phyloP scores from a whole-genome alignment of 2,113 vertebrate species.

The Leucopsar rothschildi region DNA sequence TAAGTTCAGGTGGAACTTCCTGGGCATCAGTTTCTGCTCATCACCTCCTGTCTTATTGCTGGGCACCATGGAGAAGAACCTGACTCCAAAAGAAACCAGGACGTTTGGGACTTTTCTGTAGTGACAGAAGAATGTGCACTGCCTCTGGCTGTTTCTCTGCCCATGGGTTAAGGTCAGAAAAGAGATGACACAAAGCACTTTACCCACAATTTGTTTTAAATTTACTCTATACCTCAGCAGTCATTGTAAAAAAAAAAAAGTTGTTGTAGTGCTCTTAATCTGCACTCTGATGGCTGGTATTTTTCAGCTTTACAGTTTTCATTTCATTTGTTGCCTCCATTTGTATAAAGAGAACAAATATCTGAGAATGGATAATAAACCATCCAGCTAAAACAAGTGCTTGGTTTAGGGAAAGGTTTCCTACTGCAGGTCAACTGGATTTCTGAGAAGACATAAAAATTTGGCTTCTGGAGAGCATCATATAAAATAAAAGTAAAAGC shows the following conservation, averaged over 20 bases:
- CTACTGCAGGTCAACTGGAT: neutral
- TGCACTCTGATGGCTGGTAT: neutral
- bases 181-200: neutral
- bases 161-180: neutral
- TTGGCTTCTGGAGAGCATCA: neutral
- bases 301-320: neutral
- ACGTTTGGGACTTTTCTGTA: rapidly evolving
- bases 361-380: neutral
- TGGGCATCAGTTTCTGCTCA: neutral
- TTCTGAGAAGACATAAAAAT: neutral
- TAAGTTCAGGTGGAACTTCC: neutral
- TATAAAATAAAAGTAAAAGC: neutral
- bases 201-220: neutral
- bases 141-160: neutral
- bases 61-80: neutral
- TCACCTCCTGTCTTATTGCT: neutral
- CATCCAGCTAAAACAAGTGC: neutral
- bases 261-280: neutral
- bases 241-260: neutral
- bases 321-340: neutral
- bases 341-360: slow-evolving; percentile 1
- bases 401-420: neutral
- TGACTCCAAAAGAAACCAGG: neutral
- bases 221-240: neutral
- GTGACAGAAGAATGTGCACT: neutral